These are phyloP conservation scores for Lydus trimaculatus DNA, from an alignment of 2,888 invertebrate species.

Conservation along the genomic window DNA sequence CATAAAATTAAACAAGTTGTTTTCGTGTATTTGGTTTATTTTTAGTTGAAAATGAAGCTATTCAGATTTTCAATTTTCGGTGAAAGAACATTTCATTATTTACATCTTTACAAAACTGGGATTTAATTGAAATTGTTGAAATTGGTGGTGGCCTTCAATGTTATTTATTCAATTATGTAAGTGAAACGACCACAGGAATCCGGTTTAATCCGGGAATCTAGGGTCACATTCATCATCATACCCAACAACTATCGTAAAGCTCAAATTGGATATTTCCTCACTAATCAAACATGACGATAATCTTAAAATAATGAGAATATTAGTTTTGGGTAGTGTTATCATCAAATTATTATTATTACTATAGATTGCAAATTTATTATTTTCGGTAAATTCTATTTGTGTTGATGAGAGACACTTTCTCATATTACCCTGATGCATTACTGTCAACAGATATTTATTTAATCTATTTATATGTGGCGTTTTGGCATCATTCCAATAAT, in stretches of 20 bases:
- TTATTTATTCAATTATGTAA: slow-evolving; percentile 8
- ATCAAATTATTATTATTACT: too few species aligned
- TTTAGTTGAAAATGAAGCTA: not conserved
- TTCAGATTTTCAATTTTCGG: not conserved
- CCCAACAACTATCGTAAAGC: not conserved
- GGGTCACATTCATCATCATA: slow-evolving; percentile 4
- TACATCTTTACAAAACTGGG: too few species aligned
- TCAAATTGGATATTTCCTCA: slow-evolving; percentile 6
- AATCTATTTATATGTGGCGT: slow-evolving; percentile 44
- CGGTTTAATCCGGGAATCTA: slow-evolving; percentile 4
- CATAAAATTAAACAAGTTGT: not conserved
- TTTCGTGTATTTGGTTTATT: not conserved
- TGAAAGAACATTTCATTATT: too few species aligned
- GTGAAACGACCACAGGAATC: slow-evolving; percentile 6
- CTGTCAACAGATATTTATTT: slow-evolving; percentile 44
- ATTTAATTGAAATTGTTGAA: not conserved
- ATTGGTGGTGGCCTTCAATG: not conserved
- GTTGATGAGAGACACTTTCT: slow-evolving; percentile 19
- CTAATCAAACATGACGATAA: slow-evolving; percentile 12
- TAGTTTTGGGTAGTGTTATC: too few species aligned
- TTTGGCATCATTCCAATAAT: slow-evolving; percentile 44
- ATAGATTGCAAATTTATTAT: slow-evolving; percentile 13
- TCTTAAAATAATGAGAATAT: too few species aligned
- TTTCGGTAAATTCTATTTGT: slow-evolving; percentile 4
- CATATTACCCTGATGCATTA: slow-evolving; percentile 29